These are phyloP conservation scores for Tachypleus tridentatus DNA, from an alignment of 1,140 invertebrate species.

Conservation along the genomic window DNA sequence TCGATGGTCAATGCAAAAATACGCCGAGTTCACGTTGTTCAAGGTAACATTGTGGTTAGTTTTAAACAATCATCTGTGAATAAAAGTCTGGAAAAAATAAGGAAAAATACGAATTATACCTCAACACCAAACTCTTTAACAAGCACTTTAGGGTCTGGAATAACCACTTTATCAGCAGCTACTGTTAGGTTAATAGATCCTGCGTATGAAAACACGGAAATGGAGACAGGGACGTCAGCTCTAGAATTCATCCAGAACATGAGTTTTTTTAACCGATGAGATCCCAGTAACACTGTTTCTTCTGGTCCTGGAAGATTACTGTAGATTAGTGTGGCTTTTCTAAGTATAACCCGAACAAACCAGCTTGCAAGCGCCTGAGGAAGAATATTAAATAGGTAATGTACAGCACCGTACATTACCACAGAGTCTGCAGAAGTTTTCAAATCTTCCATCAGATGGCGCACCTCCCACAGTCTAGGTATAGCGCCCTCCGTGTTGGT, in stretches of 20 bases:
- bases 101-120: slow-evolving; percentile 19
- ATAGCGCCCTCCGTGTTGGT: slow-evolving; percentile 45
- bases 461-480: slow-evolving; percentile 45
- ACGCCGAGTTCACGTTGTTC: no score
- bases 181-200: slow-evolving; percentile 41
- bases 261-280: slow-evolving; percentile 37
- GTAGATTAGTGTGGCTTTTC: slow-evolving; percentile 34
- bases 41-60: no score
- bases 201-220: slow-evolving; percentile 43
- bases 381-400: slow-evolving; percentile 31
- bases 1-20: no score
- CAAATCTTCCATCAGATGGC: slow-evolving; percentile 38
- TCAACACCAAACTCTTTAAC: slow-evolving; percentile 31
- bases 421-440: slow-evolving; percentile 41
- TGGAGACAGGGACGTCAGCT: slow-evolving; percentile 36
- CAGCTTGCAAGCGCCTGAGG: slow-evolving; percentile 26
- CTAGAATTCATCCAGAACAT: slow-evolving; percentile 38
- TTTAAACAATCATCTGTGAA: no score
- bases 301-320: slow-evolving; percentile 42
- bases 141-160: slow-evolving; percentile 32
- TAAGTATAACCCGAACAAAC: slow-evolving; percentile 24
- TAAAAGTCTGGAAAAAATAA: no score
- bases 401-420: slow-evolving; percentile 39
- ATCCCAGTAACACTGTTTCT: slow-evolving; percentile 31
- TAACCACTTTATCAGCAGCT: slow-evolving; percentile 36